Conservation (phyloP, 1,140 invertebrate genomes). For the Drosophila sechellia region DNA sequence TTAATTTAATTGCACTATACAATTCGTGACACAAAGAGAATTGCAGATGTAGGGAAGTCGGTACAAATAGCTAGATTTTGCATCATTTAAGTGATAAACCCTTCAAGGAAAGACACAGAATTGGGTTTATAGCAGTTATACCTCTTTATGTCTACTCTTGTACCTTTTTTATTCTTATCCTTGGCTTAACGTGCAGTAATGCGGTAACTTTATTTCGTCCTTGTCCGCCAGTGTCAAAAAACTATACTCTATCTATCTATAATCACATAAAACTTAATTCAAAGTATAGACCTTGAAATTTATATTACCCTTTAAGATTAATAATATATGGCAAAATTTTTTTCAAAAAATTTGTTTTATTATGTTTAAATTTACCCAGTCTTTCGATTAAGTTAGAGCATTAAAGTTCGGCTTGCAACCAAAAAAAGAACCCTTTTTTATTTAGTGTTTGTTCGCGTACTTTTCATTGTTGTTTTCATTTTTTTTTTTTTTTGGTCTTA, state of each 20-base stretch:
- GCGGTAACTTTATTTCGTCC: slow-evolving; percentile 53
- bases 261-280: background rate
- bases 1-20: background rate
- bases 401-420: background rate
- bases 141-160: slow-evolving; percentile 18
- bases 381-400: slow-evolving; percentile 6
- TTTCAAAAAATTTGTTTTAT: too few species aligned
- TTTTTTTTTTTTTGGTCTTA: slow-evolving; percentile 53
- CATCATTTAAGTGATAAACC: slow-evolving; percentile 17
- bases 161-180: slow-evolving; percentile 28
- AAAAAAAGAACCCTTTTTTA: background rate
- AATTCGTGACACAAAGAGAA: background rate
- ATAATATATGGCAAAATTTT: too few species aligned
- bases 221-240: slow-evolving; percentile 1
- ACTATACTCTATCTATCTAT: slow-evolving; percentile 22
- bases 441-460: slow-evolving; percentile 39
- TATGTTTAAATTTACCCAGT: too few species aligned
- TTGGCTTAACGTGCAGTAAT: slow-evolving; percentile 49
- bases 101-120: slow-evolving; percentile 5
- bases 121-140: slow-evolving; percentile 4
- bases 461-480: slow-evolving; percentile 29
- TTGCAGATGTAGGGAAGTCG: background rate
- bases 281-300: background rate
- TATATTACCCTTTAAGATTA: too few species aligned
- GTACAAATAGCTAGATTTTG: too few species aligned